Conservation (phyloP, 2,113 vertebrate genomes). For the Echinops telfairi region DNA sequence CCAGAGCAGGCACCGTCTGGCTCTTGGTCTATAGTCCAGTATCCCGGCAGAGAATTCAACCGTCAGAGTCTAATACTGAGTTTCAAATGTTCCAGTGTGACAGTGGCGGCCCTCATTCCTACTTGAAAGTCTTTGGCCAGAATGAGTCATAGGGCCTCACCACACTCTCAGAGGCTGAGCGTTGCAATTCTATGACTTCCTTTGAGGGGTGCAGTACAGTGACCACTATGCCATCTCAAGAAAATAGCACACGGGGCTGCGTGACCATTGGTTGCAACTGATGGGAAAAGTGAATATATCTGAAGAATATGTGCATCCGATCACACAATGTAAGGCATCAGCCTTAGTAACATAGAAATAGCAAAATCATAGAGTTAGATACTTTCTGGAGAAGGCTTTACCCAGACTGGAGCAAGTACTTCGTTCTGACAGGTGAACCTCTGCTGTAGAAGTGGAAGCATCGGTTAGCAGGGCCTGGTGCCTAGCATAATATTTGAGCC, state of each 20-base stretch:
- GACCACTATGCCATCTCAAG: not conserved
- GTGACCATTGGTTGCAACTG: not conserved
- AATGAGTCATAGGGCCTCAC: not conserved
- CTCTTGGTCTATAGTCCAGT: not conserved
- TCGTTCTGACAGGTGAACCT: not conserved
- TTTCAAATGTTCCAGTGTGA: not conserved
- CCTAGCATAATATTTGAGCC: too few relatives aligned
- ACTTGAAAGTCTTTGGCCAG: not conserved
- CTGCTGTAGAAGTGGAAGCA: not conserved
- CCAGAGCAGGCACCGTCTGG: not conserved
- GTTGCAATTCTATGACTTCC: not conserved
- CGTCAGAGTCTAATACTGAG: not conserved
- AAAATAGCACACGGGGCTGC: not conserved
- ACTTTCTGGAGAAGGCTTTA: not conserved
- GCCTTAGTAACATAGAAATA: too few relatives aligned
- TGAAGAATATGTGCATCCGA: not conserved
- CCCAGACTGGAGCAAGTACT: not conserved
- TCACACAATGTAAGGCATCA: not conserved
- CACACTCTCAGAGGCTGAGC: not conserved
- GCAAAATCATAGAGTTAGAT: too few relatives aligned
- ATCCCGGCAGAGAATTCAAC: not conserved
- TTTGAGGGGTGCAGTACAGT: not conserved
- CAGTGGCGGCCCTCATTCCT: not conserved
- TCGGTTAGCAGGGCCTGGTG: not conserved
- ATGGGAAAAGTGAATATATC: not conserved